Base-by-base conservation (phyloP, 2,888 invertebrate genomes). In the Prostheceraeus crozeri region DNA sequence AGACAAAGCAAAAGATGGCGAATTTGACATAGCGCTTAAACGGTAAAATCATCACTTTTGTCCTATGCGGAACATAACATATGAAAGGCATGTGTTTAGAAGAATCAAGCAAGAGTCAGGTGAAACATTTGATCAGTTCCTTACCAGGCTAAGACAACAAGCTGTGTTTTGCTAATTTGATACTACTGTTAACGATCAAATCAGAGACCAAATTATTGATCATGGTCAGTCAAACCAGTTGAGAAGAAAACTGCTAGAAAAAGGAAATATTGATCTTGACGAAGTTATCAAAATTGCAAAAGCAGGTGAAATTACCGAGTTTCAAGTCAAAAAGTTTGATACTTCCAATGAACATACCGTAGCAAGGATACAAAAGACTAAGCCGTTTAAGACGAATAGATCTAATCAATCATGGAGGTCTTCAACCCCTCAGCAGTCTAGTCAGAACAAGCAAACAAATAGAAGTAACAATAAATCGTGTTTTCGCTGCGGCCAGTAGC, bases 261-360 rank as follows among this genome's bases (percentile, higher is more conserved):
- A 40, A 40, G 40, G 6, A 19, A 8, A 40, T 40, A 4, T 14
- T 40, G 40, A 19, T 40, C 40, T 40, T 40, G 14, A 6, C 4
- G 40, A 40, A 19, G 8, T 8, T 16, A 40, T 40, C n/a, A 40
- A 40, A 40, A 40, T 40, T 40, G 40, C 14, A 40, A 40, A 40
- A 40, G 40, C 40, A 6, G 4, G 21, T 16, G 40, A 40, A 40
- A 23, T 40, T 6, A 23, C 6, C n/a, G 40, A 40, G 6, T 16
- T 40, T 40, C 40, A 40, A 40, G 21, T 40, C 40, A 40, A 40
- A 23, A 40, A 40, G 21, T 40, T 40, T 40, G 40, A 40, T 40
- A 14, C 40, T 16, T 16, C 14, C 14, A 40, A 40, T 40, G 40
- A 40, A 40, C 40, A 40, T 19, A 40, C 21, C 6, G 40, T 14